Evolutionary conservation across 2,113 vertebrate genomes (phyloP), one percentile per base, ranked within the genome.

Genomic region (Alethe diademata): DNA sequence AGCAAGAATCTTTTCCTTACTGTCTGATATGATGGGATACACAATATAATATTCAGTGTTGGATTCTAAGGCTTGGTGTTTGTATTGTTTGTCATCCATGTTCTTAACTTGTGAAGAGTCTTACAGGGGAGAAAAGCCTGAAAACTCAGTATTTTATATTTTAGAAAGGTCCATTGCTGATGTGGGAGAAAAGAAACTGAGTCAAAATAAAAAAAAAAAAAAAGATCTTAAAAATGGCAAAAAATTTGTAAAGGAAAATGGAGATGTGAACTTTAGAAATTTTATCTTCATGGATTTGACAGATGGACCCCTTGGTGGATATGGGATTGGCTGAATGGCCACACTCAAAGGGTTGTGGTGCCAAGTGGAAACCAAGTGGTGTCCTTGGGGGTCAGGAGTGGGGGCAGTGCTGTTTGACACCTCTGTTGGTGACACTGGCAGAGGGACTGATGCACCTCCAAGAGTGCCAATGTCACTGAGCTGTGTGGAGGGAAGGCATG

Each of bases 381-480:
- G 64, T 6, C 43, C 36, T 15, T 1, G 6, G 36, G 60, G 56
- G 13, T n/a, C 33, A 25, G 57, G 12, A 11, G 1, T 58, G 65
- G 64, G 50, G 3, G 6, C 9, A 7, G 26, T 0, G 0, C 26
- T 70, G 35, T 33, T n/a, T 22, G 57, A 4, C 62, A 47, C 11
- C 35, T 14, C 50, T 69, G n/a, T 2, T 3, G 12, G 47, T 17
- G 26, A 19, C 42, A 11, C 1, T 12, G 25, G 14, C 48, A 19
- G 14, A 11, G 35, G 60, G 12, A 48, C 0, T 5, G 35, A 14
- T 5, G 12, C 18, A 8, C 71, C 62, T 22, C 28, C 26, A 13
- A 1, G 29, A 13, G 5, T 56, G 20, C 22, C 7, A 6, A 3
- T 0, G 5, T 14, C 40, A 33, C 26, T 7, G 20, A 48, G 31